phyloP scores from a whole-genome alignment of 2,888 invertebrate species.

The Odontocolon sp. region DNA sequence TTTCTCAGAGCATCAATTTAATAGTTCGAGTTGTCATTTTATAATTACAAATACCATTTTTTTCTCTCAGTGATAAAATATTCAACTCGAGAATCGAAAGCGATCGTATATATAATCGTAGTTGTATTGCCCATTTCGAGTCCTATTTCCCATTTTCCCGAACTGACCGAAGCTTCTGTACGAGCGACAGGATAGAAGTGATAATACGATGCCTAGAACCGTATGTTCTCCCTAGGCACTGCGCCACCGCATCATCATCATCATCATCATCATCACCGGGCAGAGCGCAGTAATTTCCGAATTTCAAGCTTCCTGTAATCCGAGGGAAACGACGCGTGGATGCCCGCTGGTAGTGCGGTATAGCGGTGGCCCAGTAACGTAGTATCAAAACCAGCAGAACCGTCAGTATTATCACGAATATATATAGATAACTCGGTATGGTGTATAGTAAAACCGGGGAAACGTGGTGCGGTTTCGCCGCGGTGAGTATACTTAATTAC shows the following conservation, averaged over 20 bases:
- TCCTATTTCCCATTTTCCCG: too few species aligned
- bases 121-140: too few species aligned
- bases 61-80: too few species aligned
- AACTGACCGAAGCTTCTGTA: too few species aligned
- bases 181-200: too few species aligned
- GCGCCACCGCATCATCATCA: slow-evolving; percentile 27
- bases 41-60: too few species aligned
- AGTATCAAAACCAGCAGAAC: background rate
- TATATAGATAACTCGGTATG: slow-evolving; percentile 16
- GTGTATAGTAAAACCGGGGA: slow-evolving; percentile 29
- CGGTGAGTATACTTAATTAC: slow-evolving; percentile 72
- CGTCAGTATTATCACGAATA: too few species aligned
- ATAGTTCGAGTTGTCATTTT: too few species aligned
- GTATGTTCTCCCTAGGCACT: slow-evolving; percentile 16
- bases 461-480: slow-evolving; percentile 61
- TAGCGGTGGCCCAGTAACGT: background rate
- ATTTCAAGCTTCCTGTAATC: slow-evolving; percentile 55
- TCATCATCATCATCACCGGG: background rate
- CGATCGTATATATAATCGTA: too few species aligned
- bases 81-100: too few species aligned
- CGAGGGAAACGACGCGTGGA: slow-evolving; percentile 57
- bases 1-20: too few species aligned
- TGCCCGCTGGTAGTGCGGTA: slow-evolving; percentile 30
- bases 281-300: slow-evolving; percentile 42
- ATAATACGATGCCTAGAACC: background rate